A percentile compares a stretch with the other conserved stretches of the same genome.
phyloP scores from a whole-genome alignment of 2,113 vertebrate species.

The Calidris pygmaea region DNA sequence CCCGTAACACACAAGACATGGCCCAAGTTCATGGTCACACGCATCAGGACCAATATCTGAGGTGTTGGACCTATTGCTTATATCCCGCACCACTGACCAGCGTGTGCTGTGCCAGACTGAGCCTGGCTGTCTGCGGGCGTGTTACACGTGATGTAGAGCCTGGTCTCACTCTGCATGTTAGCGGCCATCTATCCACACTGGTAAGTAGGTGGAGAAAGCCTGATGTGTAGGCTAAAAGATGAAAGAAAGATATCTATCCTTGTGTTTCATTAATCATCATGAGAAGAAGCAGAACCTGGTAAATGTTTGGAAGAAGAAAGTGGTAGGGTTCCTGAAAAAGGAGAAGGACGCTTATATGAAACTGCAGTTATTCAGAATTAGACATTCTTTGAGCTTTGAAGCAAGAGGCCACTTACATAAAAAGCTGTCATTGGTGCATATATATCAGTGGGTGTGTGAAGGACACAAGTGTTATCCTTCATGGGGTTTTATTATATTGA shows the following conservation, averaged over 20 bases:
- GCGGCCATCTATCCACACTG: not conserved
- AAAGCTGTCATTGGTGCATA: not conserved
- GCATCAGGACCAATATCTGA: not conserved
- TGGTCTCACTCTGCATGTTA: not conserved
- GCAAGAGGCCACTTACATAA: not conserved
- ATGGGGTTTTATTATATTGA: not conserved
- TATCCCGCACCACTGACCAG: not conserved
- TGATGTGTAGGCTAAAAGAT: not conserved
- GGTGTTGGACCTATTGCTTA: not conserved
- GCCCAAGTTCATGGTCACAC: not conserved
- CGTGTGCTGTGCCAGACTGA: not conserved
- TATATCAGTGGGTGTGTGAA: not conserved
- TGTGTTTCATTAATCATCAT: not conserved
- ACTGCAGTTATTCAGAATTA: not conserved
- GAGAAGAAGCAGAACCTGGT: not conserved
- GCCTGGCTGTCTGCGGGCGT: not conserved
- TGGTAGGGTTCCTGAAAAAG: not conserved
- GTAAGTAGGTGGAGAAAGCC: not conserved
- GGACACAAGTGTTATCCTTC: not conserved
- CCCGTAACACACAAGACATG: not conserved
- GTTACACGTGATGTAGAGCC: not conserved
- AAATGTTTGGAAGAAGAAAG: not conserved
- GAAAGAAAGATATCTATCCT: not conserved
- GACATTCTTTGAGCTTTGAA: not conserved
- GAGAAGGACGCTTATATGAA: not conserved